Evolutionary conservation across 2,888 invertebrate species (phyloP).

Genomic region (Plutella xylostella): DNA sequence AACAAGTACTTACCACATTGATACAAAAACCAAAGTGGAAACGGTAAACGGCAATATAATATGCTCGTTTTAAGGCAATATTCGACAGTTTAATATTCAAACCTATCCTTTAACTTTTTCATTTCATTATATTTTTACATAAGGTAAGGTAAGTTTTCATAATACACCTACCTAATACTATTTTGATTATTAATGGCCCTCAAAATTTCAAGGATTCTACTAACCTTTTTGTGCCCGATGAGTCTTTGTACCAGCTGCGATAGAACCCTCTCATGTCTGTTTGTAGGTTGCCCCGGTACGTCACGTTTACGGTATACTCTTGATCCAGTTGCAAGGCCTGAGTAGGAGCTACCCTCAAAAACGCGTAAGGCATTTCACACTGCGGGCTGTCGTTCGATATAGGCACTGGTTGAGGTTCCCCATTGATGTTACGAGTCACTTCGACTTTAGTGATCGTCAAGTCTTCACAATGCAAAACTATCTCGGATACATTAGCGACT

Average conservation of each 20-base stretch:
- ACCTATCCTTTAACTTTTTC: no score
- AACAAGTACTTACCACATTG: no score
- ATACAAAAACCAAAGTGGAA: no score
- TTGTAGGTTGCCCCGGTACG: constrained; percentile 76
- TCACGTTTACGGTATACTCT: constrained; percentile 73
- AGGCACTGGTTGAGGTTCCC: constrained; percentile 19
- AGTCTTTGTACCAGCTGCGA: constrained; percentile 78
- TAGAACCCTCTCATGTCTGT: constrained; percentile 84
- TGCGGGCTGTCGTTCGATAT: constrained; percentile 22
- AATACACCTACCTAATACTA: no score
- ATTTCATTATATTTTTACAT: no score
- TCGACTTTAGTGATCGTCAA: constrained; percentile 46
- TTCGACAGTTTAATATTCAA: no score
- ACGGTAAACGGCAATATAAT: no score
- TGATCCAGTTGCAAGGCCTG: constrained; percentile 19
- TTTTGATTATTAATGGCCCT: no score
- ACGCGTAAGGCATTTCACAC: constrained; percentile 37
- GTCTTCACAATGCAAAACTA: constrained; percentile 50
- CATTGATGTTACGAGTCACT: constrained; percentile 37
- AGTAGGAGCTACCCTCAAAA: constrained; percentile 33
- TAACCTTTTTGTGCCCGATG: constrained; percentile 71
- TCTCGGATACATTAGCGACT: constrained; percentile 26
- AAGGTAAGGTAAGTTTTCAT: no score
- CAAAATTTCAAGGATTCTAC: no score
- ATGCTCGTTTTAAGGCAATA: no score